Percentiles rank a stretch among this genome's conserved stretches.
phyloP scores from a whole-genome alignment of 2,888 invertebrate genomes.

The Digitonthophagus gazella region DNA sequence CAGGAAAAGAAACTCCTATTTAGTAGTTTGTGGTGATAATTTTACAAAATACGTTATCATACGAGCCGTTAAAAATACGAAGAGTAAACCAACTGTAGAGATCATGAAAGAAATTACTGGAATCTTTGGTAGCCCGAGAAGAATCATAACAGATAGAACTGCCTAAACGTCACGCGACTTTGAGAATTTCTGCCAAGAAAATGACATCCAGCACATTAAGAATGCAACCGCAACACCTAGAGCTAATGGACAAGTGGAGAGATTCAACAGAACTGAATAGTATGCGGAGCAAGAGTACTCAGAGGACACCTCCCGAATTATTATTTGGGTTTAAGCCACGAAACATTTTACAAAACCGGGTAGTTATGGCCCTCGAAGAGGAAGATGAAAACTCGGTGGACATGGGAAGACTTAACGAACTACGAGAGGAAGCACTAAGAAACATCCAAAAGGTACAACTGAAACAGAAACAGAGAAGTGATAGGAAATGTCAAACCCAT shows the following conservation, averaged over 20 bases:
- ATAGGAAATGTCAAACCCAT: conserved; percentile 30
- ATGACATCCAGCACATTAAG: conserved; percentile 25
- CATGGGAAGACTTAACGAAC: too few species aligned
- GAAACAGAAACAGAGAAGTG: conserved; percentile 33
- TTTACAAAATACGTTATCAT: too few species aligned
- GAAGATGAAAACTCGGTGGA: too few species aligned
- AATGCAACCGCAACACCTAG: conserved; percentile 27
- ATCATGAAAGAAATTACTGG: conserved; percentile 22
- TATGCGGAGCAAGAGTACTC: background rate
- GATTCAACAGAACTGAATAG: conserved; percentile 21
- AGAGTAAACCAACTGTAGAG: conserved; percentile 3
- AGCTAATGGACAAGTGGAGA: conserved; percentile 28
- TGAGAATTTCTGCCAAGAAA: conserved; percentile 18
- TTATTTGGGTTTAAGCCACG: conserved; percentile 8
- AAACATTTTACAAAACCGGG: too few species aligned
- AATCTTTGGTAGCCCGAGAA: conserved; percentile 23
- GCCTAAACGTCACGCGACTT: conserved; percentile 22
- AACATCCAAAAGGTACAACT: too few species aligned
- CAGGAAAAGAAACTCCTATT: conserved; percentile 20
- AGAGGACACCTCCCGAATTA: too few species aligned
- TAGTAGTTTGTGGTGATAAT: conserved; percentile 30
- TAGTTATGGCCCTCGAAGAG: too few species aligned
- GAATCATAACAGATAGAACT: conserved; percentile 27
- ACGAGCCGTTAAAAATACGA: conserved; percentile 18
- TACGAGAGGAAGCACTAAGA: conserved; percentile 24